Percentiles rank a stretch among this genome's conserved stretches.
phyloP scores from a whole-genome alignment of 2,113 vertebrate species.

The Triplophysa tibetana region DNA sequence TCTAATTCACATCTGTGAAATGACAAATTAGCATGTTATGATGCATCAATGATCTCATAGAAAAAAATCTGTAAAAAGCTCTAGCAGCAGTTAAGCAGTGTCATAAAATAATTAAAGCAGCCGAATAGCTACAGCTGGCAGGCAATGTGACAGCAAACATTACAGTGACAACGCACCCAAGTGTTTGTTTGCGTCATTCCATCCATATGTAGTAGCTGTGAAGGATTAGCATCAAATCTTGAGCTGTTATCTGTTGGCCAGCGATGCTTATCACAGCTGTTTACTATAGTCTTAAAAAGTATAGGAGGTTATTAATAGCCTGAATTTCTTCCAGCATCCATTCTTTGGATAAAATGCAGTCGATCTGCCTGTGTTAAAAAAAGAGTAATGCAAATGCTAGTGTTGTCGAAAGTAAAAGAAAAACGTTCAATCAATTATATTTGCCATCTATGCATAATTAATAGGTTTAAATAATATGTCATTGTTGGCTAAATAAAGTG shows the following conservation, averaged over 20 bases:
- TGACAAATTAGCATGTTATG: neutral
- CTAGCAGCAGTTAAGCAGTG: neutral
- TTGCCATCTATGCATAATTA: too few relatives aligned
- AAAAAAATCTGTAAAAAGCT: neutral
- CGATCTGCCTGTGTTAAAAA: neutral
- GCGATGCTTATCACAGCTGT: neutral
- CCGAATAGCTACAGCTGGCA: conserved; percentile 9
- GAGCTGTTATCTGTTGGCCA: conserved; percentile 10
- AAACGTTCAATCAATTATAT: too few relatives aligned
- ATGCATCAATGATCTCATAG: neutral
- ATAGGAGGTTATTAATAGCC: neutral
- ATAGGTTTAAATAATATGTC: too few relatives aligned
- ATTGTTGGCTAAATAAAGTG: neutral
- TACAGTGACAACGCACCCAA: neutral
- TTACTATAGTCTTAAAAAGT: neutral
- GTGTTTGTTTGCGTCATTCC: conserved; percentile 29
- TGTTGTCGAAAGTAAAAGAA: too few relatives aligned
- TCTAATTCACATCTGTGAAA: neutral
- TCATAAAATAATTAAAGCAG: neutral
- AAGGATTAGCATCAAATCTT: conserved; percentile 32
- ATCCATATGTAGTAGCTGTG: neutral
- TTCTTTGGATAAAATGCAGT: neutral
- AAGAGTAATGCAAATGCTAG: too few relatives aligned
- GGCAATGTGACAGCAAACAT: conserved; percentile 14
- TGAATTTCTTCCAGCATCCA: neutral